Evolutionary conservation across 2,888 invertebrate genomes (phyloP), one percentile per base, ranked within the genome.

Genomic region (Pristionchus maxplancki): DNA sequence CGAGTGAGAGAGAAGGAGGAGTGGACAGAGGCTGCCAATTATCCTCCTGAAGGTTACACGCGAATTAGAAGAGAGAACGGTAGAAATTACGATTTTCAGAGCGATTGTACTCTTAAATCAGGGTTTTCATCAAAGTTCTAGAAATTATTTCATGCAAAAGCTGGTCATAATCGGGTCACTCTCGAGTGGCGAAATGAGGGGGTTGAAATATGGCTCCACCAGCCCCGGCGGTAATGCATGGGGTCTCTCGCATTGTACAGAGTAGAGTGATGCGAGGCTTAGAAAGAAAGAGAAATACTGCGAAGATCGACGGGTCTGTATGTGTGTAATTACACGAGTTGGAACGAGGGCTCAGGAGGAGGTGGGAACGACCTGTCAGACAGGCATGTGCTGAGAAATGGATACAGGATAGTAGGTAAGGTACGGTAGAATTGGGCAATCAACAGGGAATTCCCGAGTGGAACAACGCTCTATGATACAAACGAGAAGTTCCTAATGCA

Each of bases 21-120:
- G 78, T 78, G 37, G 78, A 44, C 78, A 78, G 44, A 78, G 78
- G 13, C 78, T 78, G 78, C 78, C 48, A 78, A 78, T 78, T 78
- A 78, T 83, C 82, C 82, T 53, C 53, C 82, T 83, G 82, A 83
- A 83, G 82, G 82, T 83, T 83, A 78, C 78, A 78, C n/a, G 1
- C 78, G 82, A 83, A 83, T 50, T 50, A 53, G 82, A 83, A 50
- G 31, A 34, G 24, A 44, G 78, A 78, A 78, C 78, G 78, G 78
- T 13, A 78, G 24, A 28, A 78, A 44, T 78, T n/a, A 78, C 78
- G 4, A 15, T 24, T 28, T 24, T 20, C 9, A 40, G 11, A 1
- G 6, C 17, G 24, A 58, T 58, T 58, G 58, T 24, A 58, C 58
- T 58, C 24, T 58, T 9, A 24, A n/a, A 1, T 53, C 53, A 4